Conservation (phyloP, 2,888 invertebrate genomes). For the Diplazon laetatorius region DNA sequence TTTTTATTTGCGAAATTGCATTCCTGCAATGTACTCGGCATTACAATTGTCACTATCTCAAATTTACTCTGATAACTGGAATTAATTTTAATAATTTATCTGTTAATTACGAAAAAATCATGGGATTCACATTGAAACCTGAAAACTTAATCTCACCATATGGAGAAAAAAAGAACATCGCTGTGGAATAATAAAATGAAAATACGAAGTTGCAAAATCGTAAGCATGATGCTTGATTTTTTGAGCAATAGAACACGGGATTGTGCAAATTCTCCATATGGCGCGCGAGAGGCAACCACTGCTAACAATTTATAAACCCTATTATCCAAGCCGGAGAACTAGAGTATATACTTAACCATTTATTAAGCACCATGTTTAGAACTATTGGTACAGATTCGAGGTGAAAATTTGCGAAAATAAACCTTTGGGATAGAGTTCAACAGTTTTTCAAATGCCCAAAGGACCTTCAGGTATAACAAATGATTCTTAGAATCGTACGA, state of each 20-base stretch:
- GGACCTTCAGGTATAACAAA: background rate
- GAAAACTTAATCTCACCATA: too few species aligned
- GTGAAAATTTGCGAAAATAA: background rate
- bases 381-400: constrained; percentile 9
- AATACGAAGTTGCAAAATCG: background rate
- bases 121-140: too few species aligned
- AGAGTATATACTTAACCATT: background rate
- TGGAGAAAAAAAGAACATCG: too few species aligned
- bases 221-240: constrained; percentile 7
- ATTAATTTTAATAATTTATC: too few species aligned
- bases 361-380: background rate
- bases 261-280: background rate
- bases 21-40: background rate
- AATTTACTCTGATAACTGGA: background rate
- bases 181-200: too few species aligned
- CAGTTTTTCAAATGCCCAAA: too few species aligned
- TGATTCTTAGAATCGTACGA: background rate
- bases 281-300: background rate
- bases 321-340: constrained; percentile 2
- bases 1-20: background rate
- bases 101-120: too few species aligned
- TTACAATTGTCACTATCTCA: background rate
- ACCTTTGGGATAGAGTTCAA: too few species aligned
- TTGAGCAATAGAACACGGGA: constrained; percentile 1
- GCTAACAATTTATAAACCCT: constrained; percentile 26